Base-by-base conservation (phyloP, 1,140 invertebrate genomes). In the Pachypeltis micranthus region DNA sequence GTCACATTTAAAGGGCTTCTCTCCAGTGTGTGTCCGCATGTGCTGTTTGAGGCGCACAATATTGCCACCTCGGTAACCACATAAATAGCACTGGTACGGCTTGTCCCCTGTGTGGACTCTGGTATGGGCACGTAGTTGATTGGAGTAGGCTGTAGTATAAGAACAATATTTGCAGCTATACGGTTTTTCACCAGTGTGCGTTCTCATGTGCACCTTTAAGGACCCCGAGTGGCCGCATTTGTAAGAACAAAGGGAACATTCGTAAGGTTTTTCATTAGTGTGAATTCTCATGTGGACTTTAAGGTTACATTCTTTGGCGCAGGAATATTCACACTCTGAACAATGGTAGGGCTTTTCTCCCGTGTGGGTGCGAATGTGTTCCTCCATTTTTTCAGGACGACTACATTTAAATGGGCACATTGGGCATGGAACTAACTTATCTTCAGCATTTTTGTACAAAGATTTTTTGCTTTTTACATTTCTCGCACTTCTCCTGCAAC, bases 341-440 rank as follows among this genome's bases (percentile, higher is more conserved):
- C 31, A 39, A 7, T 39, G 31, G 16, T 39, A 39, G 7, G 31
- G 31, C 31, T 16, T 39, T 39, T 39, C 31, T 10, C 31, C 31
- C 31, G 31, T 39, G 31, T 39, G 31, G 31, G 16, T 16, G 7
- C 31, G 31, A 39, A 39, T 10, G 31, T 39, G 31, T 39, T 39
- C 31, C 31, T 39, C 31, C 31, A 39, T 39, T 16, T 39, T 39
- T 39, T 39, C 31, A 7, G 31, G 31, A 39, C 31, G 31, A 39
- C 7, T 4, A 55, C 51, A 55, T 19, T 55, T 55, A 16, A 39
- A 39, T 96, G 91, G 3, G 93, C 93, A 25, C 90, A 94, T 75
- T 98, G 96, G 65, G 98, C 77, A 64, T 96, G 80, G 71, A 98
- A 79, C 76, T 99, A 96, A 0, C 96, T 99, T 77, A 99, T 99